Evolutionary conservation across 2,113 vertebrate species (phyloP).

Genomic region (Scytalopus superciliaris): DNA sequence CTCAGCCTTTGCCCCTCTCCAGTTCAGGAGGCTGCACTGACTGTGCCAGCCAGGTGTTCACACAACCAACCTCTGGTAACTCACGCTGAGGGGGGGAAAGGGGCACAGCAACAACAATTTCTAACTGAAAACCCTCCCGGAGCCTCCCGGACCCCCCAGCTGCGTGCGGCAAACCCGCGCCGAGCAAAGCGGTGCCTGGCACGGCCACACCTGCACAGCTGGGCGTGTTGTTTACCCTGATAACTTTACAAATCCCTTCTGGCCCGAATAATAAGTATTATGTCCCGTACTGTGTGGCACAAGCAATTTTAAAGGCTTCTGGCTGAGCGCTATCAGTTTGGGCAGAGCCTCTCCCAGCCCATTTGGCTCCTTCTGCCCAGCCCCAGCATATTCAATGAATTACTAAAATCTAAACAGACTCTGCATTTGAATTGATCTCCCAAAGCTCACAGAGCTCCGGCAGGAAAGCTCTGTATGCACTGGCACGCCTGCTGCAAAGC

Average conservation of each 20-base stretch:
- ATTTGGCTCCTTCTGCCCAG: not conserved
- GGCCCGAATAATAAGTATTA: not conserved
- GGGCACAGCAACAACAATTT: not conserved
- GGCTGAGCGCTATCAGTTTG: not conserved
- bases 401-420: not conserved
- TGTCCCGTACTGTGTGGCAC: fast-evolving
- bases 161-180: not conserved
- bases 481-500: not conserved
- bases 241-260: not conserved
- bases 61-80: not conserved
- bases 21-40: not conserved
- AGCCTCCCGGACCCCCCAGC: fast-evolving
- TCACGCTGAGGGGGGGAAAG: not conserved
- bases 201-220: not conserved
- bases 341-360: not conserved
- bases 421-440: not conserved
- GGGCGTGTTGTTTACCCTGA: not conserved
- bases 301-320: not conserved
- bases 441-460: not conserved
- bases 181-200: fast-evolving
- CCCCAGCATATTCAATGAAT: not conserved
- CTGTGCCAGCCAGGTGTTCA: not conserved
- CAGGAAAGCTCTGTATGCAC: not conserved
- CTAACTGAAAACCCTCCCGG: fast-evolving
- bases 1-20: not conserved